Conservation (phyloP, 2,888 invertebrate genomes). For the Deroplatys truncata region DNA sequence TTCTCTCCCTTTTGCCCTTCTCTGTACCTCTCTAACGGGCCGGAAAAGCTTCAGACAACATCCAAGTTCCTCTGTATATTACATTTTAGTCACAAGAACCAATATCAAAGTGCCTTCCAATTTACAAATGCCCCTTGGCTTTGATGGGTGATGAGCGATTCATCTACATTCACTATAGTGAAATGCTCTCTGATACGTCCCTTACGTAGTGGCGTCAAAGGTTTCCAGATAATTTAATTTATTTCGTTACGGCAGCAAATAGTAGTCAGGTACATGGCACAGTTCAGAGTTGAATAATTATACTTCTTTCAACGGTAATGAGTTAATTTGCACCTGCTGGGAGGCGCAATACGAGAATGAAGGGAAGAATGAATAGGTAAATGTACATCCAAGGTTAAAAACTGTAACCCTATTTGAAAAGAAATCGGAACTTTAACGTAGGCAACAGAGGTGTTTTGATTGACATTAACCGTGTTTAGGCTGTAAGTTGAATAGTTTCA, state of each 20-base stretch:
- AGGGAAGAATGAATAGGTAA: too few species aligned
- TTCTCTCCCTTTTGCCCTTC: too few species aligned
- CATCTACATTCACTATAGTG: not conserved
- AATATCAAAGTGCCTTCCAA: not conserved
- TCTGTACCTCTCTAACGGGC: too few species aligned
- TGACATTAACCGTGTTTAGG: too few species aligned
- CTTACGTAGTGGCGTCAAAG: not conserved
- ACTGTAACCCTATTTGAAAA: too few species aligned
- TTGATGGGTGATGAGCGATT: not conserved
- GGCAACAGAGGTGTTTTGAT: too few species aligned
- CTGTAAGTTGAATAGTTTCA: too few species aligned
- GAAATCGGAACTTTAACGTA: too few species aligned
- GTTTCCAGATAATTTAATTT: not conserved
- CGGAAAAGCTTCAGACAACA: too few species aligned
- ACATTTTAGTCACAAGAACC: not conserved
- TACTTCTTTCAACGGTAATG: not conserved
- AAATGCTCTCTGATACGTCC: not conserved
- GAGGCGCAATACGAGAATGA: too few species aligned
- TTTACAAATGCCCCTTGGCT: not conserved
- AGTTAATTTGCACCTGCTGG: not conserved
- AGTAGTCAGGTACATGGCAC: not conserved
- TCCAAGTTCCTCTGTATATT: not conserved
- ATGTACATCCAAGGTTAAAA: too few species aligned
- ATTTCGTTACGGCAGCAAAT: not conserved
- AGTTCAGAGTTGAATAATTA: not conserved